Evolutionary conservation across 2,888 invertebrate genomes (phyloP), one percentile per base, ranked within the genome.

Genomic region (Scaptomyza caliginosa): DNA sequence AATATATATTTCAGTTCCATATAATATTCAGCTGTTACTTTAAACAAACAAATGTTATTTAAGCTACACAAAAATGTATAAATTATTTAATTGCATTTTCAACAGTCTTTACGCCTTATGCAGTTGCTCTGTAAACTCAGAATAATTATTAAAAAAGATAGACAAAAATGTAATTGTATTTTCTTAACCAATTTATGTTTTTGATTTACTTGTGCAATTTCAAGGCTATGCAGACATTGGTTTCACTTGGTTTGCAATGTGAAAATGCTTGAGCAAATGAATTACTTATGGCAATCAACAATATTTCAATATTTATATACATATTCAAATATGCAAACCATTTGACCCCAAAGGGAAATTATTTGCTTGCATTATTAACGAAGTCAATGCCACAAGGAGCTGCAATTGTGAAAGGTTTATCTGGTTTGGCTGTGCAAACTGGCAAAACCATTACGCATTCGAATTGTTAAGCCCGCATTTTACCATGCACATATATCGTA

Each of bases 221-320:
- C 11, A 59, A 32, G 10, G 13, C 13, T 39, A 3, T 28, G 24
- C 13, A 26, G 19, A 16, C 7, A 13, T 32, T 19, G 42, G n/a
- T 38, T n/a, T n/a, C n/a, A n/a, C n/a, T n/a, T n/a, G n/a, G n/a
- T n/a, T n/a, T 60, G 39, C 50, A 50, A 50, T 43, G 21, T 39
- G 21, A 8, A 46, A 40, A 40, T 38, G 30, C 28, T 7, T 8
- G 0, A n/a, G 10, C 45, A 54, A 59, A 19, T 52, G 39, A 68
- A 68, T 54, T 50, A 68, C 21, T 56, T 32, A 26, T 38, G 40
- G 23, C 48, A 52, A 67, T 54, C 46, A 17, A 38, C 17, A 16
- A 38, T 11, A 19, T 19, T 66, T 46, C 13, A 58, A 50, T 68
- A 46, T 67, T 54, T 36, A 49, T 68, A 36, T 50, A 23, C 26